Evolutionary conservation across 2,113 vertebrate genomes (phyloP).

Genomic region (Spermophilus dauricus): DNA sequence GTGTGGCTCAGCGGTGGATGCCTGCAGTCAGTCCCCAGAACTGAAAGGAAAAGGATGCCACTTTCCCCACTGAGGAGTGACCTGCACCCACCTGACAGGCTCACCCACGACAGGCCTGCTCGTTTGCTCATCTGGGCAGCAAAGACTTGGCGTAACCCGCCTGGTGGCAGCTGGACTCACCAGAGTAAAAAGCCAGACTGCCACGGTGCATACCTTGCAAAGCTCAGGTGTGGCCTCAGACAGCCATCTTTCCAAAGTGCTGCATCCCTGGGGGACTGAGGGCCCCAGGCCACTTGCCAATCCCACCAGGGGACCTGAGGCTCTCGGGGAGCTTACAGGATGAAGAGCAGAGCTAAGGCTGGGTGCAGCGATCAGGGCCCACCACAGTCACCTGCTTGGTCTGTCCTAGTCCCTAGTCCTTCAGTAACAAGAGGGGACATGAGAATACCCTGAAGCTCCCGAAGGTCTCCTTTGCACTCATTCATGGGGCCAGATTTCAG

Average conservation of each 20-base stretch:
- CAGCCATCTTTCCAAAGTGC: background rate
- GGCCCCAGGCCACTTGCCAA: background rate
- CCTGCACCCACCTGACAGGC: background rate
- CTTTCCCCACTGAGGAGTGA: background rate
- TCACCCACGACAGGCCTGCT: background rate
- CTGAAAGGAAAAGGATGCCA: background rate
- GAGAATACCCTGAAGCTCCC: background rate
- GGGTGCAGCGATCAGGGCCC: background rate
- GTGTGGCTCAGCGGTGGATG: background rate
- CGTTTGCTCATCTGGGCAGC: background rate
- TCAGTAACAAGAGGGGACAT: background rate
- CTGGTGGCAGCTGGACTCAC: background rate
- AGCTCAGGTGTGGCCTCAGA: background rate
- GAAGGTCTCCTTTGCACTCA: background rate
- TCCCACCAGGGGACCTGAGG: background rate
- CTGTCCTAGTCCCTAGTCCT: background rate
- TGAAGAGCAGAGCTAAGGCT: background rate
- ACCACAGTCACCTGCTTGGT: background rate
- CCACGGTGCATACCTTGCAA: background rate
- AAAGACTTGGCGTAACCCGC: background rate
- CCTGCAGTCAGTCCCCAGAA: background rate
- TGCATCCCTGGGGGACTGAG: fast-evolving
- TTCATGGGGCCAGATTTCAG: background rate
- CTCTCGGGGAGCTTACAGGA: background rate
- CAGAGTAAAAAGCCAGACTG: background rate